Evolutionary conservation across 2,888 invertebrate species (phyloP), one percentile per base, ranked within the genome.

Genomic region (Ormia ochracea): DNA sequence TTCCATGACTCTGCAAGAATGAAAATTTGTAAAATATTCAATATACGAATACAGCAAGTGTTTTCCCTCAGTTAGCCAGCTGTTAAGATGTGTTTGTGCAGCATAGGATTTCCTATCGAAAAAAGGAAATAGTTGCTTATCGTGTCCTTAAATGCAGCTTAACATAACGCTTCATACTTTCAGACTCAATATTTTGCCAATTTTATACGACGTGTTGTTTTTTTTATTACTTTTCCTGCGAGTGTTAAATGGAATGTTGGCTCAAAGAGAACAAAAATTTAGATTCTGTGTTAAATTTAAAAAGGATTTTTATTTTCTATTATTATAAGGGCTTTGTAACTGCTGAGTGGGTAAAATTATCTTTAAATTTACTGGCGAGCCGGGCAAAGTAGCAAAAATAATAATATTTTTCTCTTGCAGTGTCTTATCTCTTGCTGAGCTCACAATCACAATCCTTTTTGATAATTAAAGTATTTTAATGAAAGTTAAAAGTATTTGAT

Each of bases 1-100:
- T 38, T 48, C 58, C 43, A 54, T 68, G 41, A 43, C 69, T 66
- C 58, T 65, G 56, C 63, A 58, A 63, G 36, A 31, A 73, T 68
- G 66, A 61, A 61, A 43, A 28, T 38, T 77, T 58, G 52, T 50
- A 78, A 72, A 48, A 19, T 66, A 38, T 72, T 70, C 21, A 61
- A 26, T 58, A 43, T 12, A 36, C 19, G n/a, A n/a, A n/a, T n/a
- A 10, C 28, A 38, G 31, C 10, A 21, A 21, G 33, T 33, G 12
- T 23, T 33, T 45, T 70, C 26, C 50, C 21, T 26, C 50, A 7
- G 3, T 31, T 28, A 21, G 0, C 14, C 43, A 54, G 43, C 43
- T 56, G 31, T 31, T 31, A 33, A 21, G 45, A 33, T 10, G 65
- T 74, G 21, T 21, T 10, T 66, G 17, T 31, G 43, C n/a, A 31